These are phyloP conservation scores for Stichopus chloronotus DNA, from an alignment of 35 echinoderm and acorn worm genomes.

Conservation along the genomic window DNA sequence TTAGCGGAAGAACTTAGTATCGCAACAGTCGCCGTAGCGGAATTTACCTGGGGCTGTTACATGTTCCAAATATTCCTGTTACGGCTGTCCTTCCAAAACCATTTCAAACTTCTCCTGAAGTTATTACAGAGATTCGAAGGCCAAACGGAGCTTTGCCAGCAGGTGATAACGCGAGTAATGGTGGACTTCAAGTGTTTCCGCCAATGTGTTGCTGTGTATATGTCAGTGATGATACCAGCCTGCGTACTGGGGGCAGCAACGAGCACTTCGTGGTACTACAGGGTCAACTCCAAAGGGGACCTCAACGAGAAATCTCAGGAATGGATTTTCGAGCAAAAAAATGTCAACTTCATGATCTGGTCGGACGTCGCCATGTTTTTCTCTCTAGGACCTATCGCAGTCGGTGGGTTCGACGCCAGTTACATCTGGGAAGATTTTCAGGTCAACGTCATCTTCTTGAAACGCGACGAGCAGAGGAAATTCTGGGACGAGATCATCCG, in stretches of 20 bases:
- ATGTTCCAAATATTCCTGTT: slow-evolving; percentile 22
- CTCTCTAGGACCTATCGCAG: slow-evolving; percentile 18
- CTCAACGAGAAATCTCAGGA: background rate
- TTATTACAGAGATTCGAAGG: slow-evolving; percentile 5
- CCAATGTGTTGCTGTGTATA: slow-evolving; percentile 19
- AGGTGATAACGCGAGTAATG: background rate
- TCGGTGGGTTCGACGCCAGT: slow-evolving; percentile 20
- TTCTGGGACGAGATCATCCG: slow-evolving; percentile 10
- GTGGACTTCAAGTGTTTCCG: slow-evolving; percentile 34
- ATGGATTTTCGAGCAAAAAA: background rate
- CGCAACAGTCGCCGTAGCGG: background rate
- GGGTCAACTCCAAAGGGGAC: background rate
- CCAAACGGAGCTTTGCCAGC: slow-evolving; percentile 16
- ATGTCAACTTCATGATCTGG: slow-evolving; percentile 45
- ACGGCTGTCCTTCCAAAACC: slow-evolving; percentile 28
- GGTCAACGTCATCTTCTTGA: slow-evolving; percentile 17
- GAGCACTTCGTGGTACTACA: slow-evolving; percentile 24
- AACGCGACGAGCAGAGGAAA: background rate
- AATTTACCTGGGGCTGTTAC: slow-evolving; percentile 33
- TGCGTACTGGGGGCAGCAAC: slow-evolving; percentile 11
- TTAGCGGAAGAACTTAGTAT: background rate
- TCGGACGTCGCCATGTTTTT: slow-evolving; percentile 34
- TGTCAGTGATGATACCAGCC: slow-evolving; percentile 28
- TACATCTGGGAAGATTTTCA: slow-evolving; percentile 45
- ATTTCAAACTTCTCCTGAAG: background rate